Evolutionary conservation across 2,113 vertebrate species (phyloP).

Genomic region (Pelusios castaneus): DNA sequence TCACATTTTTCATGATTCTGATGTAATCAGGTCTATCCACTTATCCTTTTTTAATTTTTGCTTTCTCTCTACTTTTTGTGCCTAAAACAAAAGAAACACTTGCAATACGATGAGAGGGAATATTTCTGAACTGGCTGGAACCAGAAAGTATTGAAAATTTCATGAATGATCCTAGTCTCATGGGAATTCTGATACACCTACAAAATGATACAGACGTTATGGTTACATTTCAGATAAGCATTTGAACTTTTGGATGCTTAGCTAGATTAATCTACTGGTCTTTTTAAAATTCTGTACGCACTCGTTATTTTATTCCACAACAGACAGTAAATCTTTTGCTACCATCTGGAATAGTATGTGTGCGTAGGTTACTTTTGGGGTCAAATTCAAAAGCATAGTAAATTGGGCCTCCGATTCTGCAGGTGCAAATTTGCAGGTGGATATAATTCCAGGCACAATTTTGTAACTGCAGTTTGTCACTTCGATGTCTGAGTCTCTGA

Average conservation of each 20-base stretch:
- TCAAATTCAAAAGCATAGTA: not conserved
- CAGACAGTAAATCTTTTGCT: not conserved
- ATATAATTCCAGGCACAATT: not conserved
- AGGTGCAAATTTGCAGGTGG: not conserved
- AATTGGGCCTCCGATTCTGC: not conserved
- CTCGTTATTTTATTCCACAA: not conserved
- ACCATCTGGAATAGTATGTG: not conserved
- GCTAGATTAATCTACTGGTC: not conserved
- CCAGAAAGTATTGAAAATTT: not conserved
- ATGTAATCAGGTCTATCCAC: not conserved
- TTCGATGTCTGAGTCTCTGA: not conserved
- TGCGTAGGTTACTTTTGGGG: not conserved
- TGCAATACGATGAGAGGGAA: not conserved
- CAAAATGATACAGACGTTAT: not conserved
- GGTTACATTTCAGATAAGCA: not conserved
- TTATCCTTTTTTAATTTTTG: not conserved
- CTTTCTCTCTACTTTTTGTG: not conserved
- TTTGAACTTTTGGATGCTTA: not conserved
- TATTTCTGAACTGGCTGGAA: not conserved
- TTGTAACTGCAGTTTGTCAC: not conserved
- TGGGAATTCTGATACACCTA: not conserved
- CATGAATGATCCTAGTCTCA: not conserved
- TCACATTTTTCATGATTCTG: not conserved
- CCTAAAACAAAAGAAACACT: accelerated
- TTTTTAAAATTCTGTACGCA: not conserved